Conservation (phyloP, 2,797 vertebrate genomes). For the Clarias pachynema region DNA sequence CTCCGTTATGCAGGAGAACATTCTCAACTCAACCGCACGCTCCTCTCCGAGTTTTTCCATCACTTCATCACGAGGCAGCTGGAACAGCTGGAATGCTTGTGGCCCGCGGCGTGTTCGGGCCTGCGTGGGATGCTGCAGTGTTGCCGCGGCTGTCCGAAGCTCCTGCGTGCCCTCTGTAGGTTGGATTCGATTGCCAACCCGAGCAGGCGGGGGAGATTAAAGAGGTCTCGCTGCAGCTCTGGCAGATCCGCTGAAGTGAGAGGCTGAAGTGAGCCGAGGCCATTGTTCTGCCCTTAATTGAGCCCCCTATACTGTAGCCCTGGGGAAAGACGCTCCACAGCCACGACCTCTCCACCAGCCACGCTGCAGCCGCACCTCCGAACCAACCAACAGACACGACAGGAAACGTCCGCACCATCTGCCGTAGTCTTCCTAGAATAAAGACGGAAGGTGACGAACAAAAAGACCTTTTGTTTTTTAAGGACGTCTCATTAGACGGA, state of each 20-base stretch:
- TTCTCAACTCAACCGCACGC: not conserved
- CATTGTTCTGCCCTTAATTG: constrained; percentile 65
- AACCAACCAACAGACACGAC: not conserved
- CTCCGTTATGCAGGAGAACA: not conserved
- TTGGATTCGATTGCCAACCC: constrained; percentile 62
- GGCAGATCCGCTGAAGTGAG: constrained; percentile 72
- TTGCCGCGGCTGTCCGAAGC: constrained; percentile 12
- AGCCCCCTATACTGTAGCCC: constrained; percentile 54
- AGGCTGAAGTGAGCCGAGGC: constrained; percentile 53
- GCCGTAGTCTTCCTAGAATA: not conserved
- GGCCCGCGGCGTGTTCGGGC: constrained; percentile 17
- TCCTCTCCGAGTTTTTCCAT: no score
- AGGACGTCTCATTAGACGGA: not conserved
- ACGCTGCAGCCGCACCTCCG: not conserved
- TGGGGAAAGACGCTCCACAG: constrained; percentile 42
- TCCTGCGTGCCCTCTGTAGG: constrained; percentile 38
- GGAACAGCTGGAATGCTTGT: constrained; percentile 40
- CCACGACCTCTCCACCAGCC: constrained; percentile 40
- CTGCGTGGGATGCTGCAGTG: constrained; percentile 46
- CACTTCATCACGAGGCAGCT: not conserved
- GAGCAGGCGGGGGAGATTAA: constrained; percentile 67
- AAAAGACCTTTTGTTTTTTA: not conserved
- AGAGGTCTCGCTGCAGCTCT: constrained; percentile 62
- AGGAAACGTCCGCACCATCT: not conserved
- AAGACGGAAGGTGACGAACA: not conserved